Evolutionary conservation across 2,113 vertebrate genomes (phyloP).

Genomic region (Pygoscelis adeliae): DNA sequence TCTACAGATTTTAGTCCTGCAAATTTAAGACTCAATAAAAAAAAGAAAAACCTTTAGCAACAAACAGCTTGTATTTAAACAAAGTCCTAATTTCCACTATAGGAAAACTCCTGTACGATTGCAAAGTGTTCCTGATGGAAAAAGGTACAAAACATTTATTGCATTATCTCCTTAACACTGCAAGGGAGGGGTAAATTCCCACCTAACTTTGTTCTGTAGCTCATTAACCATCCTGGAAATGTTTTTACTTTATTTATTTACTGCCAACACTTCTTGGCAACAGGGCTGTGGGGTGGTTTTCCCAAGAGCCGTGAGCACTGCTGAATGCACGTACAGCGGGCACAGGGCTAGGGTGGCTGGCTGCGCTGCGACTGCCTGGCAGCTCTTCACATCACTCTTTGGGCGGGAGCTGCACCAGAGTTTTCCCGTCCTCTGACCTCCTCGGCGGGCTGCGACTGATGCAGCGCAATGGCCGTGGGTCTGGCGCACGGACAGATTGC

Average conservation of each 20-base stretch:
- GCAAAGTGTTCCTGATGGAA: not conserved
- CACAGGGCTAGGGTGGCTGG: not conserved
- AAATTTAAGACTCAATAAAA: not conserved
- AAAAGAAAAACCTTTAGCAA: not conserved
- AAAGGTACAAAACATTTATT: not conserved
- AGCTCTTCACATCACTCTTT: not conserved
- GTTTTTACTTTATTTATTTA: not conserved
- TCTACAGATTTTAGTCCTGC: not conserved
- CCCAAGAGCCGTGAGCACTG: rapidly evolving
- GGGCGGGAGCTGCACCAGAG: rapidly evolving
- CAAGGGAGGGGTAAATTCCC: not conserved
- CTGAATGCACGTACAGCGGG: rapidly evolving
- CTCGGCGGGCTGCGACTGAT: not conserved
- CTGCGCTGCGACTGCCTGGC: not conserved
- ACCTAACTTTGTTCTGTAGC: not conserved
- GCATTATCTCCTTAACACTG: not conserved
- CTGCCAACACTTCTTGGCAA: not conserved
- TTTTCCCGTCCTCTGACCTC: not conserved
- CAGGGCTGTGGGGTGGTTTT: not conserved
- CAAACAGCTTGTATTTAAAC: not conserved
- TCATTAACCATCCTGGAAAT: not conserved
- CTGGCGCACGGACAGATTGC: rapidly evolving
- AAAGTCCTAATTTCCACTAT: not conserved
- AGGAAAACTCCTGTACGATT: not conserved
- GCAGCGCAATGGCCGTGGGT: rapidly evolving